phyloP scores from a whole-genome alignment of 2,888 invertebrate species.

The Lagria hirta region DNA sequence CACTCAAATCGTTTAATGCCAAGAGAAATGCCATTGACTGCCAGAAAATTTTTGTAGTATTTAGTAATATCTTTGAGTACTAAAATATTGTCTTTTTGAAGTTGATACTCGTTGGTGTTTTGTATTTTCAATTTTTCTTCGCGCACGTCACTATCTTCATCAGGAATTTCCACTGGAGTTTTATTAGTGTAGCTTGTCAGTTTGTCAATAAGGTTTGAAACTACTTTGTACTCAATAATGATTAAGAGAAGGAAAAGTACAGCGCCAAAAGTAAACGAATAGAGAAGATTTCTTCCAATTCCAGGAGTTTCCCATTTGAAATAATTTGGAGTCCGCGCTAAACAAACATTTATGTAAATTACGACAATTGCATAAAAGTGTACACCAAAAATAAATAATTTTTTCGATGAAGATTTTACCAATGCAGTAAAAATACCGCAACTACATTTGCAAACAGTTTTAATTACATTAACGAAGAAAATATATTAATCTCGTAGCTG shows the following conservation, averaged over 20 bases:
- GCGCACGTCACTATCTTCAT: conserved; percentile 58
- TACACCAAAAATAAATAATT: no score
- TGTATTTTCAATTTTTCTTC: conserved; percentile 58
- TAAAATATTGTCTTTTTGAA: conserved; percentile 56
- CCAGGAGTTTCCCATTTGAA: conserved; percentile 71
- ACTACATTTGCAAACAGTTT: no score
- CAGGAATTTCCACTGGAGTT: conserved; percentile 30
- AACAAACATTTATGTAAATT: no score
- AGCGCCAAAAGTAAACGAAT: conserved; percentile 60
- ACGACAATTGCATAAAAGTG: no score
- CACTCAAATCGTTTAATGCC: conserved; percentile 74
- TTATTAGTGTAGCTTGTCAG: conserved; percentile 6
- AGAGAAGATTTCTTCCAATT: conserved; percentile 66
- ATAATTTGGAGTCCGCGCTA: conserved; percentile 49
- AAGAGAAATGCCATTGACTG: conserved; percentile 70
- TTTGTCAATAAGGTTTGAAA: conserved; percentile 55
- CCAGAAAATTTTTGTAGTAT: conserved; percentile 67
- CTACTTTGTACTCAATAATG: conserved; percentile 63
- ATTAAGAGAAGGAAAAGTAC: conserved; percentile 65
- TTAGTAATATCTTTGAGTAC: conserved; percentile 71
- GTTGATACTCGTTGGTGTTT: conserved; percentile 47
- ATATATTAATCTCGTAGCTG: no score
- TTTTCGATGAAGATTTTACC: no score
- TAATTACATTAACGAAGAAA: no score
- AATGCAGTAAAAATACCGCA: no score